A percentile compares a stretch with the other conserved stretches of the same genome.
Evolutionary conservation across 2,888 invertebrate genomes (phyloP).

Genomic region (Stratiomys singularior): DNA sequence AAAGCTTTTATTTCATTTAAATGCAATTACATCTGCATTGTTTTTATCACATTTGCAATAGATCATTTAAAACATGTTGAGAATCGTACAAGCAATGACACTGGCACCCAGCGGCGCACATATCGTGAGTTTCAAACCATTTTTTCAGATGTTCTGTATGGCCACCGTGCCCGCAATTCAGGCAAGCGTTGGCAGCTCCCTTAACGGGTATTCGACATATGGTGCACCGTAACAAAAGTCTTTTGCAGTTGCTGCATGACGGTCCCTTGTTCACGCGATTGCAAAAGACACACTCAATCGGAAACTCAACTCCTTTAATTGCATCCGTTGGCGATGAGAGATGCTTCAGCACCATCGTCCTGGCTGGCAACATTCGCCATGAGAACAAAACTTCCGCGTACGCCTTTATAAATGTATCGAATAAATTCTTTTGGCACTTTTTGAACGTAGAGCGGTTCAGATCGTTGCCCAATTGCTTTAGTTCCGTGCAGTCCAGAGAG

Average conservation of each 20-base stretch:
- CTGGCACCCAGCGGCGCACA: conserved; percentile 93
- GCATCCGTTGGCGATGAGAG: conserved; percentile 67
- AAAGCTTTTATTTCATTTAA: no score
- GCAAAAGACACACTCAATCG: conserved; percentile 78
- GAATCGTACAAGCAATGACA: conserved; percentile 83
- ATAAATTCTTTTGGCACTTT: conserved; percentile 65
- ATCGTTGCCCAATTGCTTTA: conserved; percentile 47
- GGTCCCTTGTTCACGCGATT: conserved; percentile 73
- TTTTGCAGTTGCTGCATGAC: conserved; percentile 78
- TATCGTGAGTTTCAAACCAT: conserved; percentile 81
- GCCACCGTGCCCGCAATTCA: conserved; percentile 93
- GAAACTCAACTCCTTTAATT: conserved; percentile 77
- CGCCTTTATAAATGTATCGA: conserved; percentile 85
- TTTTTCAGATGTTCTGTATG: conserved; percentile 85
- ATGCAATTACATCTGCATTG: no score
- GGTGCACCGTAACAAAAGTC: conserved; percentile 80
- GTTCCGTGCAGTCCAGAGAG: conserved; percentile 76
- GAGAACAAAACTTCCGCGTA: conserved; percentile 91
- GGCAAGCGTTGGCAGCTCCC: conserved; percentile 86
- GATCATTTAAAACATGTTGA: conserved; percentile 11
- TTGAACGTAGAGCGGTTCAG: conserved; percentile 56
- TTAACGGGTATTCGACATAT: conserved; percentile 88
- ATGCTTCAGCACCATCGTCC: conserved; percentile 75
- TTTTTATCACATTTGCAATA: not conserved
- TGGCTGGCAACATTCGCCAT: conserved; percentile 82